phyloP scores from a whole-genome alignment of 2,113 vertebrate species.

The Labeo rohita region DNA sequence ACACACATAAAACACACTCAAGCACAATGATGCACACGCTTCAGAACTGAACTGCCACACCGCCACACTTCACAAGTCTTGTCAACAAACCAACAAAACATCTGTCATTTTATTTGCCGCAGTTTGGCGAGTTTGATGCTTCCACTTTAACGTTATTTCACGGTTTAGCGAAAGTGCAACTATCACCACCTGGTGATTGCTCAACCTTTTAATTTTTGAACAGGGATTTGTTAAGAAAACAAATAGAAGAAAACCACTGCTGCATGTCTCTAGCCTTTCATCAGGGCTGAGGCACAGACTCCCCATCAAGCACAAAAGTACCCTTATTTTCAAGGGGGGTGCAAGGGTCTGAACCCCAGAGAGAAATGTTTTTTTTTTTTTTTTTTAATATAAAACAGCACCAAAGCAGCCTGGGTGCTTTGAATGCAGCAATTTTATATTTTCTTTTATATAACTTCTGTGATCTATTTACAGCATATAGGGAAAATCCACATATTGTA shows the following conservation, averaged over 20 bases:
- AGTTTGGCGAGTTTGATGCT: constrained; percentile 23
- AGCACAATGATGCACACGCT: not conserved
- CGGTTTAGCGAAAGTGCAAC: not conserved
- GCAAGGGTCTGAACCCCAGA: too few relatives aligned
- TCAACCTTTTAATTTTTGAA: constrained; percentile 26
- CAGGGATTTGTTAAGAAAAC: constrained; percentile 23
- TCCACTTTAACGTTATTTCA: constrained; percentile 29
- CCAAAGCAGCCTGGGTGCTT: not conserved
- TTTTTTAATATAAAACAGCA: not conserved
- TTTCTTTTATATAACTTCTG: not conserved
- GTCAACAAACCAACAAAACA: constrained; percentile 32
- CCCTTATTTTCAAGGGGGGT: not conserved
- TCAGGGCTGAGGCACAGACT: not conserved
- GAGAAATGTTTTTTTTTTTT: not conserved
- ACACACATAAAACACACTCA: constrained; percentile 5
- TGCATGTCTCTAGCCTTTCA: not conserved
- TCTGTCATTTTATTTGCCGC: constrained; percentile 37
- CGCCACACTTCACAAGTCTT: constrained; percentile 23
- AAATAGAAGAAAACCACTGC: constrained; percentile 8
- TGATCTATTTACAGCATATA: not conserved
- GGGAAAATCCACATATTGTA: not conserved
- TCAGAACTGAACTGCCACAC: not conserved
- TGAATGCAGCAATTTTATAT: not conserved
- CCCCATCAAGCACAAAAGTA: not conserved
- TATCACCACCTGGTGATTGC: constrained; percentile 13